Evolutionary conservation across 2,113 vertebrate genomes (phyloP).

Genomic region (Melanerpes formicivorus): DNA sequence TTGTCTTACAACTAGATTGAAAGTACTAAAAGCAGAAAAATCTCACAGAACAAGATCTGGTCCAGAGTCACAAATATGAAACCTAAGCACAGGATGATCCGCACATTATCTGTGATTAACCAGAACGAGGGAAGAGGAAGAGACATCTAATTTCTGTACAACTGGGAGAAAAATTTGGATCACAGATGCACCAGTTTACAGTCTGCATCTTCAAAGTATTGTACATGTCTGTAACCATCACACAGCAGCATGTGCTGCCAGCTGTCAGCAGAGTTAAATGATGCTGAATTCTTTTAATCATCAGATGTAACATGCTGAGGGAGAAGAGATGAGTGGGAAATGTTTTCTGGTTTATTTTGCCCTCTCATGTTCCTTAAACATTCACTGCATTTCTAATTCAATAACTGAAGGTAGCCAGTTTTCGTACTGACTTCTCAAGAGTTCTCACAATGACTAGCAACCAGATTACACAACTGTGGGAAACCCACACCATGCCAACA

Average conservation of each 20-base stretch:
- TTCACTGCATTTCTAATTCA: neutral
- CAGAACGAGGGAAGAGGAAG: neutral
- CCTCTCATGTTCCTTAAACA: neutral
- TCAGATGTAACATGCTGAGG: neutral
- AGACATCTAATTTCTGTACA: neutral
- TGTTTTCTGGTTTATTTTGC: neutral
- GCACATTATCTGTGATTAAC: neutral
- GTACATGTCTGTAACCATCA: neutral
- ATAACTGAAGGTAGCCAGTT: neutral
- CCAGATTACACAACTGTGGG: conserved; percentile 45
- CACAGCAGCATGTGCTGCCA: neutral
- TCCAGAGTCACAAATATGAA: neutral
- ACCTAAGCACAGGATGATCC: neutral
- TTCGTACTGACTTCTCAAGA: neutral
- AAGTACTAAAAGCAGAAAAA: neutral
- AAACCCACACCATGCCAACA: neutral
- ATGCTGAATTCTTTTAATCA: neutral
- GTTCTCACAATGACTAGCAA: neutral
- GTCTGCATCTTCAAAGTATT: neutral
- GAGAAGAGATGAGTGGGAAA: neutral
- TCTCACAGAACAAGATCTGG: neutral
- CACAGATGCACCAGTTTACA: neutral
- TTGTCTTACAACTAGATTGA: neutral
- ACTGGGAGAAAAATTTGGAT: neutral
- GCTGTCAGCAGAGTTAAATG: neutral